phyloP scores from a whole-genome alignment of 2,113 vertebrate species.

The Rattus rattus region DNA sequence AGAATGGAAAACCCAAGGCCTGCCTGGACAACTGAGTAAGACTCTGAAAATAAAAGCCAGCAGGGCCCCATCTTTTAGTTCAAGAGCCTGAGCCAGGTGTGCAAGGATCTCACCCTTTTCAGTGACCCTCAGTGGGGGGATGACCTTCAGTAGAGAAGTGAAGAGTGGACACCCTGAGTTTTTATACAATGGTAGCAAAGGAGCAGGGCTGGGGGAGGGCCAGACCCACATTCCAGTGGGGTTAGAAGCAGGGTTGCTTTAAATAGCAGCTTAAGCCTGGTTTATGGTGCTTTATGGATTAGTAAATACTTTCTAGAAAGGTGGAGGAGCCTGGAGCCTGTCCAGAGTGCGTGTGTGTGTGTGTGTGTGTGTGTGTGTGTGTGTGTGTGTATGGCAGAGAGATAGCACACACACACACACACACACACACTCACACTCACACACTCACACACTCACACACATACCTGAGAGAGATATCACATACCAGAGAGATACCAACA shows the following conservation, averaged over 20 bases:
- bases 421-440: neutral
- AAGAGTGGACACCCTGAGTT: neutral
- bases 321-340: neutral
- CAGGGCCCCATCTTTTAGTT: neutral
- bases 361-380: neutral
- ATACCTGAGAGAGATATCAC: neutral
- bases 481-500: neutral
- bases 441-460: neutral
- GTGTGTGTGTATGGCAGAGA: neutral
- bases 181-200: neutral
- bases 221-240: slow-evolving; percentile 53
- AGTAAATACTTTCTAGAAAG: slow-evolving; percentile 43
- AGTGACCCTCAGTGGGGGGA: neutral
- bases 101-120: neutral
- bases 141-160: neutral
- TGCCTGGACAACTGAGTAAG: neutral
- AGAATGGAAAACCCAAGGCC: neutral
- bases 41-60: neutral
- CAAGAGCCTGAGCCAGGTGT: neutral
- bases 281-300: slow-evolving; percentile 70
- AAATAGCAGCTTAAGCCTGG: slow-evolving; percentile 75
- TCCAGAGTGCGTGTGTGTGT: neutral
- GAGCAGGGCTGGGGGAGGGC: neutral
- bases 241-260: slow-evolving; percentile 72
- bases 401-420: neutral